Evolutionary conservation across 2,113 vertebrate species (phyloP).

Genomic region (Terrapene triunguis): DNA sequence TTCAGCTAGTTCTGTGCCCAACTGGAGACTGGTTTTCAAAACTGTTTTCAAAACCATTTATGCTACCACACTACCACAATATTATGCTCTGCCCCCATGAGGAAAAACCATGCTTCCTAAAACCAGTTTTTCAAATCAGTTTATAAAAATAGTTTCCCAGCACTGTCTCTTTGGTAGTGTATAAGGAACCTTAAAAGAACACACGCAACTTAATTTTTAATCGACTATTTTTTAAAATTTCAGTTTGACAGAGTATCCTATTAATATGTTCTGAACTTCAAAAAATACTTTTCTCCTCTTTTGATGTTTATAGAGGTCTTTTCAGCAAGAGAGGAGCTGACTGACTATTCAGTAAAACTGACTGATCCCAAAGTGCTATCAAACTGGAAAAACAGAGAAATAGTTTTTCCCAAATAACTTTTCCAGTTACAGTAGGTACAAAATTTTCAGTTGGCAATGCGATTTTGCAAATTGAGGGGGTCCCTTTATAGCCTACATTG

Average conservation of each 20-base stretch:
- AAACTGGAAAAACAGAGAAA: not conserved
- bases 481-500: not conserved
- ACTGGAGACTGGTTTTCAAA: not conserved
- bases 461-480: not conserved
- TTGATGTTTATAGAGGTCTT: not conserved
- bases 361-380: not conserved
- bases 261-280: not conserved
- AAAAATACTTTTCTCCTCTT: not conserved
- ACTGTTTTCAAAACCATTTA: not conserved
- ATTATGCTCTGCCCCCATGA: not conserved
- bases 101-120: not conserved
- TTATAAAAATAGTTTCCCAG: not conserved
- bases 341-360: not conserved
- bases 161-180: constrained; percentile 26
- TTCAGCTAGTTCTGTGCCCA: not conserved
- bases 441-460: not conserved
- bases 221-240: not conserved
- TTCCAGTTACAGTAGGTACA: not conserved
- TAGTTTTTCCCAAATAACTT: not conserved
- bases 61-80: not conserved
- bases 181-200: not conserved
- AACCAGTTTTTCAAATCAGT: not conserved
- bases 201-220: not conserved
- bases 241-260: not conserved
- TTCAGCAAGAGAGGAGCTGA: not conserved